Evolutionary conservation across 2,888 invertebrate species (phyloP).

Genomic region (Conomelus anceps): DNA sequence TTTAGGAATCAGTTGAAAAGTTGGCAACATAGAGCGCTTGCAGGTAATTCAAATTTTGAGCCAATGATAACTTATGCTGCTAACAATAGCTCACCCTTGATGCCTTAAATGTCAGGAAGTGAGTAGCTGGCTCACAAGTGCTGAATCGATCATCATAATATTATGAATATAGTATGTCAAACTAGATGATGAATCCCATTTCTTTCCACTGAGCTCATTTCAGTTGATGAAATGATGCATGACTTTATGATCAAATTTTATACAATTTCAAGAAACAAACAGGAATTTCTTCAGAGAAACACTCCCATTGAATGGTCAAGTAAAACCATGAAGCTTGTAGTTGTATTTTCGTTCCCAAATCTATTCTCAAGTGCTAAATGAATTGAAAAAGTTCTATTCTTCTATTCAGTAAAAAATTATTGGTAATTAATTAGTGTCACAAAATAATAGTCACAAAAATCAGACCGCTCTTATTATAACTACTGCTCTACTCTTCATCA

Average conservation of each 20-base stretch:
- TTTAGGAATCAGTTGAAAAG: too few relatives aligned
- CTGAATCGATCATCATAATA: background rate
- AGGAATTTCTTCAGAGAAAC: background rate
- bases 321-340: background rate
- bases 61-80: background rate
- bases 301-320: too few relatives aligned
- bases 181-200: background rate
- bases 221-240: background rate
- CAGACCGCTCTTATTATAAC: too few relatives aligned
- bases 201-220: background rate
- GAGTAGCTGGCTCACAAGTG: background rate
- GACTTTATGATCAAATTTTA: background rate
- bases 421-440: too few relatives aligned
- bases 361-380: too few relatives aligned
- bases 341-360: too few relatives aligned
- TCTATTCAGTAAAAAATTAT: too few relatives aligned
- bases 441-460: too few relatives aligned
- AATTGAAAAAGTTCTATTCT: too few relatives aligned
- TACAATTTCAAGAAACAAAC: background rate
- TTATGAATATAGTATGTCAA: slow-evolving; percentile 4
- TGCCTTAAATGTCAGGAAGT: slow-evolving; percentile 1
- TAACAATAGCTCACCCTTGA: background rate
- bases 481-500: too few relatives aligned
- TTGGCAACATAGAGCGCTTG: too few relatives aligned
- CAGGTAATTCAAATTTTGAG: too few relatives aligned